These are phyloP conservation scores for Cyprinodon variegatus DNA, from an alignment of 2,113 vertebrate species.

Conservation along the genomic window DNA sequence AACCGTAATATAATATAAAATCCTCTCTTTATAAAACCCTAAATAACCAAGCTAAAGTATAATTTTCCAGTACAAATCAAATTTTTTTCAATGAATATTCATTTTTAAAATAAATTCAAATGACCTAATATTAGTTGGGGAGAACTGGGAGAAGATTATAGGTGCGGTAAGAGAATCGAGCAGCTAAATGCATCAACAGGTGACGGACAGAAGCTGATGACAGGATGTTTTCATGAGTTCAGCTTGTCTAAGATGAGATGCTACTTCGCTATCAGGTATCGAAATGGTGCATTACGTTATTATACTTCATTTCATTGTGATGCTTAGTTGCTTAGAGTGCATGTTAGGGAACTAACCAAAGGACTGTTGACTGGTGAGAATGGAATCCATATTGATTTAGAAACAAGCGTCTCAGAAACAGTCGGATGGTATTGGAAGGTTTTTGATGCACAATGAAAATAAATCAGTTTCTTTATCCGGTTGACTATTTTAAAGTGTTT, in stretches of 20 bases:
- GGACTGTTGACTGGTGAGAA: not conserved
- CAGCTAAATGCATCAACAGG: slow-evolving; percentile 42
- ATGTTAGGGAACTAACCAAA: slow-evolving; percentile 14
- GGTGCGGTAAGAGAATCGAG: not conserved
- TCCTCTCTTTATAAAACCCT: no score
- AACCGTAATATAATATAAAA: no score
- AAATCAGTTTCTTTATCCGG: not conserved
- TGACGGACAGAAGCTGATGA: slow-evolving; percentile 50
- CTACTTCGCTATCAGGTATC: slow-evolving; percentile 54
- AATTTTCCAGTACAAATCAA: no score
- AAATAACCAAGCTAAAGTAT: no score
- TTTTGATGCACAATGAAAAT: no score
- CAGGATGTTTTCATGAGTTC: slow-evolving; percentile 51
- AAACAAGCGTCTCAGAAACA: no score
- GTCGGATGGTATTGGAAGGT: no score
- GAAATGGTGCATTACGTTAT: slow-evolving; percentile 62
- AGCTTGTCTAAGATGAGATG: slow-evolving; percentile 45
- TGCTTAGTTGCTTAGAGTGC: slow-evolving; percentile 49
- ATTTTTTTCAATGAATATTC: not conserved
- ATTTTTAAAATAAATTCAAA: not conserved
- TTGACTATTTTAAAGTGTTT: not conserved
- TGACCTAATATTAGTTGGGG: not conserved
- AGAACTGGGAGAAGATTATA: not conserved
- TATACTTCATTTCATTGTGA: slow-evolving; percentile 55
- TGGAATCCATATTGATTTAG: not conserved